Base-by-base conservation (phyloP, 2,888 invertebrate species). In the Drosophila melanosoma region DNA sequence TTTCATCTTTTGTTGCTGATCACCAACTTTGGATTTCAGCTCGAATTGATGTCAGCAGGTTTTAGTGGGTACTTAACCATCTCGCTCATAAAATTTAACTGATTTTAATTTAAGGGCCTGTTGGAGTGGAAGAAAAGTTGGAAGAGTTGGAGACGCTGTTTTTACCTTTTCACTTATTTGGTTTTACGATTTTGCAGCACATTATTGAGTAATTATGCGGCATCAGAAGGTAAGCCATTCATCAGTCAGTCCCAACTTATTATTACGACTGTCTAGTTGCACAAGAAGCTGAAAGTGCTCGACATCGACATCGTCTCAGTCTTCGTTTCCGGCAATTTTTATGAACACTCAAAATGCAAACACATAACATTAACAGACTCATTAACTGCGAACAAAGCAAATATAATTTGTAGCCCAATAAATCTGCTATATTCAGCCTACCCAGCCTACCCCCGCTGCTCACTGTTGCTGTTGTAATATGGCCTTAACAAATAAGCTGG, bases 331-430 rank as follows among this genome's bases (percentile, higher is more conserved):
- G 26, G 17, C 52, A 57, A 54, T 54, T 77, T 86, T 85, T 86
- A 86, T 83, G 83, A 84, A 81, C 82, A 84, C 85, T 85, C 83
- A 85, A 85, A 83, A 83, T 82, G 79, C 85, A 76, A 81, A 83
- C 86, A 87, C 87, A 87, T 82, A 85, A 87, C 87, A 81, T 85
- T 83, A 85, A 87, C 85, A 76, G 87, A 83, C 85, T 87, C 86
- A 87, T 87, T 87, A 87, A 87, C 83, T 82, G 83, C 70, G 71
- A 81, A 83, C 87, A 87, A 86, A 86, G 82, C 83, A 86, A 87
- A 83, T 85, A 87, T 87, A 87, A 87, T 85, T 87, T 87, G 87
- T 87, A 82, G 87, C 63, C 85, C 76, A 87, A 87, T 87, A 87
- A 87, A 87, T 83, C 79, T 65, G 70, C 73, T 80, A 76, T 78